Evolutionary conservation across 2,888 invertebrate species (phyloP).

Genomic region (Lepidocyrtoides sp.): DNA sequence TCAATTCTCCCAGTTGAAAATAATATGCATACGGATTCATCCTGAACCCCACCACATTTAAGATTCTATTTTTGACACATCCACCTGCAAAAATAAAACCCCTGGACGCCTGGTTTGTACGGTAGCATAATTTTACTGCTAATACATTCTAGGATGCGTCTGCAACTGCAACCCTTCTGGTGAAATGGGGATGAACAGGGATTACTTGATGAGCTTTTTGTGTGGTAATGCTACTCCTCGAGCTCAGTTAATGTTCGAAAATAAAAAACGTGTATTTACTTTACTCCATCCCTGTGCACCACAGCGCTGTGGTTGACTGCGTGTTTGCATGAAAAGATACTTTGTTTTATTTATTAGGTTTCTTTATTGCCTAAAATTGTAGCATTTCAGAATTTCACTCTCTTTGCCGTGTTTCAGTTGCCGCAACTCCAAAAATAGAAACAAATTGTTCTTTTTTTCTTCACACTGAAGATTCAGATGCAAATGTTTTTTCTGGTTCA

Average conservation of each 20-base stretch:
- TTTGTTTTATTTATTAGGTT: background rate
- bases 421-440: too few species aligned
- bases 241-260: background rate
- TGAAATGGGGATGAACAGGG: background rate
- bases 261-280: background rate
- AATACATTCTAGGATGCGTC: too few species aligned
- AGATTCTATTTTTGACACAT: background rate
- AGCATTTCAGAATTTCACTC: too few species aligned
- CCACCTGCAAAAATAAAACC: constrained; percentile 1
- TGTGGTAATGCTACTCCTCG: background rate
- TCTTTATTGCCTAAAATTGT: background rate
- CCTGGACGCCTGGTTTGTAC: background rate
- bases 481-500: too few species aligned
- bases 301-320: too few species aligned
- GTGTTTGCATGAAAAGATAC: too few species aligned
- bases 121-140: background rate
- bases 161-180: too few species aligned
- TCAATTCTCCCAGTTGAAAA: too few species aligned
- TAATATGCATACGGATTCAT: too few species aligned
- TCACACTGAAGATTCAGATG: too few species aligned
- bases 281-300: background rate
- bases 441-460: too few species aligned
- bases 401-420: too few species aligned
- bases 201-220: background rate
- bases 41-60: background rate